A percentile compares a stretch with the other conserved stretches of the same genome.
These are phyloP conservation scores for Epinotia bilunana DNA, from an alignment of 2,888 invertebrate genomes.

Conservation along the genomic window DNA sequence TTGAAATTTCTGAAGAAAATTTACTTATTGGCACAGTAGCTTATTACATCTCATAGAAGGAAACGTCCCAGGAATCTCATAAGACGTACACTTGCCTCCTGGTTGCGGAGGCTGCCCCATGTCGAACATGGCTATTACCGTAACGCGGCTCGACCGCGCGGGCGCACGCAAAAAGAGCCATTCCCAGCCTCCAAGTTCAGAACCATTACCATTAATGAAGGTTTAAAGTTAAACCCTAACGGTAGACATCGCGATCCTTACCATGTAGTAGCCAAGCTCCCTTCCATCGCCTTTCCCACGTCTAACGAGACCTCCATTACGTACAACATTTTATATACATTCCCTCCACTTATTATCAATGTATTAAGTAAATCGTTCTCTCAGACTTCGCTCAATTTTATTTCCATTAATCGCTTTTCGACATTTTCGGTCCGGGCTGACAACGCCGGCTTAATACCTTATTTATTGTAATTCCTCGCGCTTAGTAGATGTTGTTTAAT, in stretches of 20 bases:
- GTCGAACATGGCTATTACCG: conserved; percentile 70
- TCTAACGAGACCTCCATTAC: conserved; percentile 82
- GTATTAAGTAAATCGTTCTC: conserved; percentile 80
- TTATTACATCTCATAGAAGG: conserved; percentile 17
- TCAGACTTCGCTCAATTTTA: conserved; percentile 75
- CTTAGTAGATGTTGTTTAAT: conserved; percentile 78
- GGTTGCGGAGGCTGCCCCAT: conserved; percentile 49
- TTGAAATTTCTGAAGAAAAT: not conserved
- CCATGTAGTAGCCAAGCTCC: conserved; percentile 67
- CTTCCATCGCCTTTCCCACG: conserved; percentile 73
- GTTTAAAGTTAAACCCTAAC: conserved; percentile 75
- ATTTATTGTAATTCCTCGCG: conserved; percentile 77
- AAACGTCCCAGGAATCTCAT: conserved; percentile 40
- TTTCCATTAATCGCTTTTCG: conserved; percentile 79
- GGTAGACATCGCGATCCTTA: conserved; percentile 76
- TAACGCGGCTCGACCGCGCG: conserved; percentile 59
- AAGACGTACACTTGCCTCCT: conserved; percentile 41
- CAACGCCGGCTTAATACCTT: conserved; percentile 75
- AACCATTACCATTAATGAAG: conserved; percentile 79
- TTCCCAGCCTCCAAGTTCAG: conserved; percentile 72
- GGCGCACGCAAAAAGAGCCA: conserved; percentile 70
- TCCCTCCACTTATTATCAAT: conserved; percentile 79
- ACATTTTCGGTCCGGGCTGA: conserved; percentile 73
- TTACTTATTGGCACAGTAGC: conserved; percentile 28
- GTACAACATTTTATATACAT: conserved; percentile 78